These are phyloP conservation scores for Herpetotheres cachinnans DNA, from an alignment of 2,113 vertebrate genomes.

Conservation along the genomic window DNA sequence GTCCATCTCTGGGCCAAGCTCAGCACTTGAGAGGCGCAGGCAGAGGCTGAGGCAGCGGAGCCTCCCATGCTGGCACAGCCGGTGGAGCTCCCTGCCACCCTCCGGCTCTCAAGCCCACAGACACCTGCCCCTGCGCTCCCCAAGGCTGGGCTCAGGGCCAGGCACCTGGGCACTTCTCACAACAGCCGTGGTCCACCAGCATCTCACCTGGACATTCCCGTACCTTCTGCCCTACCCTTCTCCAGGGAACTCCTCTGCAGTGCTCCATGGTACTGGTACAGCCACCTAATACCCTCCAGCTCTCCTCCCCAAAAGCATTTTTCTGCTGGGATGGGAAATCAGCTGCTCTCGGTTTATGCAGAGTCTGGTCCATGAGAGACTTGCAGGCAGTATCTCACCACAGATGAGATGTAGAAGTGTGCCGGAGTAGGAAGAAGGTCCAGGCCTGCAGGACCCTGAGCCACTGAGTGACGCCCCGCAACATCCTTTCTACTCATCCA, in stretches of 20 bases:
- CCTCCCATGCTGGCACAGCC: neutral
- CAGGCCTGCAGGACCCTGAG: neutral
- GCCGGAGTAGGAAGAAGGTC: neutral
- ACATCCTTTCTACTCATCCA: neutral
- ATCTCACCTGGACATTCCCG: neutral
- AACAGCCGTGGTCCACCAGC: fast-evolving
- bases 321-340: neutral
- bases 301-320: neutral
- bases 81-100: neutral
- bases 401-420: neutral
- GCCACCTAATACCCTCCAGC: neutral
- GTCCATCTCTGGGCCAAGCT: neutral
- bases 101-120: neutral
- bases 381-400: neutral
- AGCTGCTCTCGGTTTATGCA: neutral
- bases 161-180: neutral
- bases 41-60: neutral
- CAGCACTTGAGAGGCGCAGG: neutral
- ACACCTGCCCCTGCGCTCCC: neutral
- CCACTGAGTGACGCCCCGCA: neutral
- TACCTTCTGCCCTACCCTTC: neutral
- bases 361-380: neutral
- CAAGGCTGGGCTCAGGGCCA: neutral
- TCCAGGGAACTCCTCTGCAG: neutral
- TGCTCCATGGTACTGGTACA: fast-evolving